Percentiles rank a stretch among this genome's conserved stretches.
phyloP scores from a whole-genome alignment of 1,140 invertebrate genomes.

The Calephelis virginiensis region DNA sequence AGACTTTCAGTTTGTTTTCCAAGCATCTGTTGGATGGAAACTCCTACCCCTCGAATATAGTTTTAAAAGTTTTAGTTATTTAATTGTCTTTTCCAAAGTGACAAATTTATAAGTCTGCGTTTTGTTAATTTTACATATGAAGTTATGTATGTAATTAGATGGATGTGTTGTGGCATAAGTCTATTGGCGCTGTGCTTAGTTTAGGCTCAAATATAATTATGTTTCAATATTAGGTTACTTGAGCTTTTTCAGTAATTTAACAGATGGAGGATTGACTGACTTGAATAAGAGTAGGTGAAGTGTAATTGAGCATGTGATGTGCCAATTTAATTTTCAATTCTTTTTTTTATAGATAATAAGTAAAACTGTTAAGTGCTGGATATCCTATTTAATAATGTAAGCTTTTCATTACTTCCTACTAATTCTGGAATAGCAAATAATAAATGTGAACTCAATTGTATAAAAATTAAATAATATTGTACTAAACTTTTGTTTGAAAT shows the following conservation, averaged over 20 bases:
- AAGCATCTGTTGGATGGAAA: slow-evolving; percentile 51
- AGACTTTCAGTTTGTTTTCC: slow-evolving; percentile 45
- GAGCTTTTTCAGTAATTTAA: slow-evolving; percentile 45
- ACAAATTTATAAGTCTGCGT: slow-evolving; percentile 76
- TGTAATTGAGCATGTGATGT: slow-evolving; percentile 47
- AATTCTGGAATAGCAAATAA: slow-evolving; percentile 11
- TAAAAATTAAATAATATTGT: neutral
- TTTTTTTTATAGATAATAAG: slow-evolving; percentile 16
- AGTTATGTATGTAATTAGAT: slow-evolving; percentile 50
- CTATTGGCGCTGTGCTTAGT: slow-evolving; percentile 68
- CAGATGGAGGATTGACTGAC: slow-evolving; percentile 57
- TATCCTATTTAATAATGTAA: slow-evolving; percentile 13
- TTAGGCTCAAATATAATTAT: slow-evolving; percentile 71
- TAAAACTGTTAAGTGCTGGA: slow-evolving; percentile 5
- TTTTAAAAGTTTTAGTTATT: slow-evolving; percentile 71
- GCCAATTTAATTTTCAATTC: slow-evolving; percentile 38
- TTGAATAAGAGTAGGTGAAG: slow-evolving; percentile 49
- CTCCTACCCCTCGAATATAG: slow-evolving; percentile 71
- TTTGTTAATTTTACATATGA: slow-evolving; percentile 65
- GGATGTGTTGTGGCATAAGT: slow-evolving; percentile 55
- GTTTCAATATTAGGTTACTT: slow-evolving; percentile 55
- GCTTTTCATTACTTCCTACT: slow-evolving; percentile 13
- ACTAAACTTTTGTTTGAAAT: slow-evolving; percentile 9
- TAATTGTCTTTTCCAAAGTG: slow-evolving; percentile 76
- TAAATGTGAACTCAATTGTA: slow-evolving; percentile 9